A percentile compares a stretch with the other conserved stretches of the same genome.
Conservation (phyloP, 2,113 vertebrate species). For the Parotia lawesii region DNA sequence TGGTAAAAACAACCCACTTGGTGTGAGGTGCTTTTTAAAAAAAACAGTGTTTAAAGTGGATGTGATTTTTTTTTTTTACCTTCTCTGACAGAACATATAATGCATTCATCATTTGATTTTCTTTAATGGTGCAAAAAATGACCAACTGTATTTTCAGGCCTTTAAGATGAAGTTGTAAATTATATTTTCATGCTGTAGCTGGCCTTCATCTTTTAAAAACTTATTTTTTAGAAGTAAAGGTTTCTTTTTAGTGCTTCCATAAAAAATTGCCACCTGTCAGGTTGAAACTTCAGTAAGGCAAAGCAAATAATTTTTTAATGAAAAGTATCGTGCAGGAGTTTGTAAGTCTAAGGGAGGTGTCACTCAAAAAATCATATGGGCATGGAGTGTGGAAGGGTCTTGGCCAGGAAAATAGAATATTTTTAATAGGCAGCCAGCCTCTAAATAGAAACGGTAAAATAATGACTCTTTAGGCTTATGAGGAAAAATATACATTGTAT, state of each 20-base stretch:
- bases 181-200: slow-evolving; percentile 54
- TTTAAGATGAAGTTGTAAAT: slow-evolving; percentile 65
- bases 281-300: slow-evolving; percentile 58
- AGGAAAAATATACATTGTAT: background rate
- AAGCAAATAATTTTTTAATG: slow-evolving; percentile 65
- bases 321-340: slow-evolving; percentile 24
- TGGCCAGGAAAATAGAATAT: background rate
- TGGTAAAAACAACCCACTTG: slow-evolving; percentile 25
- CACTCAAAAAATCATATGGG: slow-evolving; percentile 35
- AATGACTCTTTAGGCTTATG: slow-evolving; percentile 21
- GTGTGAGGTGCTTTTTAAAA: background rate
- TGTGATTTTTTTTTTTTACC: background rate
- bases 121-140: slow-evolving; percentile 54
- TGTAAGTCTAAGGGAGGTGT: slow-evolving; percentile 60
- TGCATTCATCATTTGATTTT: slow-evolving; percentile 53
- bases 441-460: background rate
- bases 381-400: slow-evolving; percentile 24
- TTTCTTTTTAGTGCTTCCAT: slow-evolving; percentile 56
- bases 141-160: slow-evolving; percentile 49
- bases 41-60: slow-evolving; percentile 33
- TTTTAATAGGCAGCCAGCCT: slow-evolving; percentile 35
- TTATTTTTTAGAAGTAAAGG: slow-evolving; percentile 54
- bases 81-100: slow-evolving; percentile 39
- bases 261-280: slow-evolving; percentile 63
- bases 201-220: slow-evolving; percentile 59